Evolutionary conservation across 2,113 vertebrate genomes (phyloP).

Genomic region (Noturus placidus): DNA sequence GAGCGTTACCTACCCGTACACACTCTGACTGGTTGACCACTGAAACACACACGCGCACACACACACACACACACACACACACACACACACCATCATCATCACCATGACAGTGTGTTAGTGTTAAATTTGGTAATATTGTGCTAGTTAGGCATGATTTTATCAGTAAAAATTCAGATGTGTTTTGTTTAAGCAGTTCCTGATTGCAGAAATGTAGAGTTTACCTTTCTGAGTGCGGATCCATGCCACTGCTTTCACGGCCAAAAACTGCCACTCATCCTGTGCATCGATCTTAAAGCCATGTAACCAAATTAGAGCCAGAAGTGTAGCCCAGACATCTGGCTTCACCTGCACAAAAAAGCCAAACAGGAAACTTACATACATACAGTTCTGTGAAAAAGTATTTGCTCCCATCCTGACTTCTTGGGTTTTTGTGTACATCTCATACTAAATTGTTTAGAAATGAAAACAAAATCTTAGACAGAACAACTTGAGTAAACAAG

Average conservation of each 20-base stretch:
- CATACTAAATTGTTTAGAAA: too few relatives aligned
- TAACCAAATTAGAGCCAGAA: constrained; percentile 80
- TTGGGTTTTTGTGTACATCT: too few relatives aligned
- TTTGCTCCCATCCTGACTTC: too few relatives aligned
- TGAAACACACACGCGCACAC: constrained; percentile 42
- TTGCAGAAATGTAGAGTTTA: constrained; percentile 41
- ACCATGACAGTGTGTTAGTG: neutral
- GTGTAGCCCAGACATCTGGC: constrained; percentile 74
- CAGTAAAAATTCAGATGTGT: neutral
- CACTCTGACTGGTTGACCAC: constrained; percentile 37
- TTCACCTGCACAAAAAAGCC: constrained; percentile 59
- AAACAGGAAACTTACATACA: constrained; percentile 46
- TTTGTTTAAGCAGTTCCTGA: neutral
- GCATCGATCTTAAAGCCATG: constrained; percentile 64
- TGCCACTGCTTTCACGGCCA: constrained; percentile 73
- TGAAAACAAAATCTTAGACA: too few relatives aligned
- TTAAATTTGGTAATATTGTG: neutral
- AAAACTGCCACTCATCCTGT: constrained; percentile 73
- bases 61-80: constrained; percentile 39
- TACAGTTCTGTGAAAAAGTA: too few relatives aligned
- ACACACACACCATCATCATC: neutral
- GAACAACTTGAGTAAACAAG: too few relatives aligned
- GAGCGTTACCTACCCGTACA: constrained; percentile 36
- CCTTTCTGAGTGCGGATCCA: constrained; percentile 69
- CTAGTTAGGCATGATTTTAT: neutral